Evolutionary conservation across 2,113 vertebrate species (phyloP).

Genomic region (Anseranas semipalmata): DNA sequence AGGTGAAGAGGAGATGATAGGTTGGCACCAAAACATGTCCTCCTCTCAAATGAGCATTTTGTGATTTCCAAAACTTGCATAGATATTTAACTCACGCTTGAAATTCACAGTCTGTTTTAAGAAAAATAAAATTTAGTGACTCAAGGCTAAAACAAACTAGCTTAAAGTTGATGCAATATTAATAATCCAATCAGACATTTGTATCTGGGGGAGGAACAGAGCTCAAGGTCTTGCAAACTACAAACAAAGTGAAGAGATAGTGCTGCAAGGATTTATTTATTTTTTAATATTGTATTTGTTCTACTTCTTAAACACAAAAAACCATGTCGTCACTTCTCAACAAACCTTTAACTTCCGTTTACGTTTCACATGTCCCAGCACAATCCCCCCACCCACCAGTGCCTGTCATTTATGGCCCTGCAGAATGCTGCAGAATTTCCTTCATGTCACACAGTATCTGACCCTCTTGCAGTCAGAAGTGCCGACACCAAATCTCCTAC

Average conservation of each 20-base stretch:
- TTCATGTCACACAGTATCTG: background rate
- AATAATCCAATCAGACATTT: constrained; percentile 70
- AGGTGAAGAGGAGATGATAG: background rate
- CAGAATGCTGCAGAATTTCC: background rate
- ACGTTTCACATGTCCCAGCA: background rate
- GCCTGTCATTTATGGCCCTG: background rate
- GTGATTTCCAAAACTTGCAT: background rate
- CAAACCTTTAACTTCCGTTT: background rate
- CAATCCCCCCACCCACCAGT: background rate
- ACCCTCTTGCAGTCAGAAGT: background rate
- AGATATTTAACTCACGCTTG: background rate
- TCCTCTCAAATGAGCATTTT: background rate
- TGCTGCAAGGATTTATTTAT: background rate
- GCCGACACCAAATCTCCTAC: background rate
- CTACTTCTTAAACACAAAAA: background rate
- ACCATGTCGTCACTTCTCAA: background rate
- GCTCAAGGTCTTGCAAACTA: constrained; percentile 62
- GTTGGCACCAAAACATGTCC: background rate
- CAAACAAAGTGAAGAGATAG: constrained; percentile 50
- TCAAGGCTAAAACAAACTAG: constrained; percentile 55
- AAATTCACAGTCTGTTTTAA: constrained; percentile 20
- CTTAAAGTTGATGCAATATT: constrained; percentile 68
- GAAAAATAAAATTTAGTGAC: constrained; percentile 42
- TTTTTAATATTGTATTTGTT: background rate
- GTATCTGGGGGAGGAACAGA: constrained; percentile 67